Percentiles rank a stretch among this genome's conserved stretches.
phyloP scores from a whole-genome alignment of 2,113 vertebrate genomes.

The Lynx canadensis region DNA sequence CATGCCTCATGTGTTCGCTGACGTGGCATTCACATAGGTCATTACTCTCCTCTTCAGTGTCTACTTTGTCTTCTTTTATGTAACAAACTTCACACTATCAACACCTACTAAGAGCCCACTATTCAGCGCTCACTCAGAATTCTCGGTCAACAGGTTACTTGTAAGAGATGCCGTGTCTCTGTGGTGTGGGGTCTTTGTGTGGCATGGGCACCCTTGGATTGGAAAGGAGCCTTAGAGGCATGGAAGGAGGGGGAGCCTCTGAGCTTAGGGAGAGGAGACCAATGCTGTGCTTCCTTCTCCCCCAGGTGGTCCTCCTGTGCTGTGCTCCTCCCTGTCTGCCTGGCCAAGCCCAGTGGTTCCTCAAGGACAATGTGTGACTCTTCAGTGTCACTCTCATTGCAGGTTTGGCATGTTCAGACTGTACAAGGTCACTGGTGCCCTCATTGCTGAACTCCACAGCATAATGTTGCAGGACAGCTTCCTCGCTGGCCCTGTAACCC shows the following conservation, averaged over 20 bases:
- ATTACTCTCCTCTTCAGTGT: neutral
- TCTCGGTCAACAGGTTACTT: accelerated
- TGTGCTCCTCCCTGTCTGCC: neutral
- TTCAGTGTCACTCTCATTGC: neutral
- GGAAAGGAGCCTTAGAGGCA: neutral
- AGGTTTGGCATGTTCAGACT: accelerated
- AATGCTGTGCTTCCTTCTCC: neutral
- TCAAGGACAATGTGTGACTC: neutral
- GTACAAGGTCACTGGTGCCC: accelerated
- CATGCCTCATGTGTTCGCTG: neutral
- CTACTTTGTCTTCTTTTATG: neutral
- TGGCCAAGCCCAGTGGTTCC: neutral
- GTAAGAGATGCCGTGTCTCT: accelerated
- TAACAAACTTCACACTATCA: neutral
- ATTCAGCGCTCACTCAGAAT: neutral
- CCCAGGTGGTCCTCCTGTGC: neutral
- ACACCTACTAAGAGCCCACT: neutral
- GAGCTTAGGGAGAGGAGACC: neutral
- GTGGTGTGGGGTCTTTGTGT: neutral
- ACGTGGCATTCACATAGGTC: neutral
- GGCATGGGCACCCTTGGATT: accelerated
- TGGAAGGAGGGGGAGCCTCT: neutral
- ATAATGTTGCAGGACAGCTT: accelerated
- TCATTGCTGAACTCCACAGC: accelerated
- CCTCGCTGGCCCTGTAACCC: neutral